Evolutionary conservation across 1,140 invertebrate species (phyloP), one percentile per base, ranked within the genome.

Genomic region (Nasonia giraulti): DNA sequence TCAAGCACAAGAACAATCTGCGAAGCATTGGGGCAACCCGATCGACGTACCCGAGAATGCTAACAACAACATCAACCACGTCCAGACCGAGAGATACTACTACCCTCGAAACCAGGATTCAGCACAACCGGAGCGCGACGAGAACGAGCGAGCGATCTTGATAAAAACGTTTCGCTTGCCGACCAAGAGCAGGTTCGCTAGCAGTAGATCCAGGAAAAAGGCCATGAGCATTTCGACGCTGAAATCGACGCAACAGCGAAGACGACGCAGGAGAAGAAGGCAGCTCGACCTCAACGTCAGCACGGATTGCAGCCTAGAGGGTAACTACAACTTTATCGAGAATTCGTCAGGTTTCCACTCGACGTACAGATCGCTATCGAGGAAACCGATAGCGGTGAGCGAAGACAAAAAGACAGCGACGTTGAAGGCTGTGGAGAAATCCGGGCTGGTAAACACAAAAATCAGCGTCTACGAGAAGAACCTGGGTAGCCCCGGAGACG

Each of bases 401-500:
- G 62, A 74, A 1, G 75, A 73, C 0, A 73, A 66, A 40, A 73
- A 84, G 66, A 87, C 82, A 50, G 76, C 85, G 37, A 86, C 77
- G 33, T 33, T 86, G 44, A 80, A 77, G 27, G 81, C 85, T 12
- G 81, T 86, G 20, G 27, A 86, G 27, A 86, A 76, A 10, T 83
- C 81, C 0, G 85, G 85, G 5, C 33, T 86, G 4, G 90, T 92
- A 0, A 88, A 90, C 12, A 88, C 91, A 14, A 92, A 91, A 37
- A 91, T 93, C 62, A 90, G 88, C n/a, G 89, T 88, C 0, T 93
- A 91, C 71, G 91, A 93, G 50, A 89, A 89, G 20, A 92, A 92
- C 40, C 37, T 83, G 1, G 33, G 3, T 66, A 80, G 0, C 85
- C 87, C 23, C 86, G 50, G 69, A 33, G 82, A 33, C 69, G 78